Percentiles rank a stretch among this genome's conserved stretches.
Conservation (phyloP, 2,888 invertebrate species). For the Alcis repandata region DNA sequence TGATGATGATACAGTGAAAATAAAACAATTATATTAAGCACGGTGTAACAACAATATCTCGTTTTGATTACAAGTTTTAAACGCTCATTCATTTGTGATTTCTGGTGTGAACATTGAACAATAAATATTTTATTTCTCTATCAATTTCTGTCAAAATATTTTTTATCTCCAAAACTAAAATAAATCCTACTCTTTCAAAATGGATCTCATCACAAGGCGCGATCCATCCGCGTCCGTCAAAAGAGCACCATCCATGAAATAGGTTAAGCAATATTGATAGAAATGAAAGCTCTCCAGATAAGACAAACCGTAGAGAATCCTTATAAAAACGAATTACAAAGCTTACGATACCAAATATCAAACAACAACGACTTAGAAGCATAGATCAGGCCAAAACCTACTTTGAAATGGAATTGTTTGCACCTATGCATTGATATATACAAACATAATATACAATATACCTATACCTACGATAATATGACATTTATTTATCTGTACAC, state of each 20-base stretch:
- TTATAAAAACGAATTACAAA: background rate
- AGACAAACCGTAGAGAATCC: conserved; percentile 5
- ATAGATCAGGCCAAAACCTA: no score
- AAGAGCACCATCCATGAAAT: conserved; percentile 36
- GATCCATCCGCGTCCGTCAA: conserved; percentile 14
- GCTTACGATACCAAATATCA: conserved; percentile 10
- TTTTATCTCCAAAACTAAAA: background rate
- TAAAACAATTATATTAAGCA: no score
- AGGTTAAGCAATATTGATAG: conserved; percentile 40
- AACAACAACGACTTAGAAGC: background rate
- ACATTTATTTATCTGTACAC: background rate
- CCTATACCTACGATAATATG: background rate
- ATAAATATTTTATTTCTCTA: no score
- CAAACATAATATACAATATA: no score
- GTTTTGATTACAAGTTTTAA: no score
- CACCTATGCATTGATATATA: no score
- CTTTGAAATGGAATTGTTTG: no score
- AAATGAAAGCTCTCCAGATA: conserved; percentile 35
- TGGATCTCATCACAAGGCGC: background rate
- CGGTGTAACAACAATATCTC: no score
- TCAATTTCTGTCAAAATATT: background rate
- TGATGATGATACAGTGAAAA: no score
- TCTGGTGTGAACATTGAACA: no score
- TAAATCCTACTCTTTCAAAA: background rate
- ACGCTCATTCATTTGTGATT: no score